Evolutionary conservation across 2,113 vertebrate genomes (phyloP), one percentile per base, ranked within the genome.

Genomic region (Brachionichthys hirsutus): DNA sequence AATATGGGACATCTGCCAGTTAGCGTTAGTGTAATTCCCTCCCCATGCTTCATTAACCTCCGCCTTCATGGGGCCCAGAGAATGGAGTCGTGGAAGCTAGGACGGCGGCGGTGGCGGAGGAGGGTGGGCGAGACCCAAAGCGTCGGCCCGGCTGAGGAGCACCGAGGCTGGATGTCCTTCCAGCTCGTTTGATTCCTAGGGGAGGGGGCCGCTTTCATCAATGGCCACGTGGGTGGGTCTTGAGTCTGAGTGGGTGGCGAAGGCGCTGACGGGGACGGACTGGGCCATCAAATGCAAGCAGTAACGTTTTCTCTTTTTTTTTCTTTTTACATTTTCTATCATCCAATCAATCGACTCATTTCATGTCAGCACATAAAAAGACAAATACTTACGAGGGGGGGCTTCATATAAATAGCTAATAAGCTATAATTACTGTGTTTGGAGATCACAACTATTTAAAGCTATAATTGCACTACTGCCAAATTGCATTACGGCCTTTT

Each of bases 121-220:
- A 81, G 83, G 80, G 84, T 81, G 87, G 81, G 84, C 77, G 67
- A 77, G 84, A 80, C 80, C 70, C 83, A 77, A n/a, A 88, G 81
- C 77, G 66, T 70, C 66, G 66, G 73, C 45, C 85, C 80, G 88
- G 86, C 87, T 89, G 87, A 88, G 90, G 89, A 93, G 89, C 91
- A 81, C 73, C 3, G 83, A 85, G 88, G 86, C 87, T 90, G 91
- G 90, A 95, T 93, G 92, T 93, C 88, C 94, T 97, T 96, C 94
- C 93, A 94, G 92, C 91, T 92, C 92, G 94, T 93, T 97, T 95
- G 90, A 93, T 92, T 90, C 84, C 85, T 86, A 91, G 78, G 85
- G 78, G 85, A 86, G 85, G 90, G 92, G 90, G 92, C 91, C 82
- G 56, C 90, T 91, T 89, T 94, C 92, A 93, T 94, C 93, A 92